These are phyloP conservation scores for Indri indri DNA, from an alignment of 2,113 vertebrate species.

Conservation along the genomic window DNA sequence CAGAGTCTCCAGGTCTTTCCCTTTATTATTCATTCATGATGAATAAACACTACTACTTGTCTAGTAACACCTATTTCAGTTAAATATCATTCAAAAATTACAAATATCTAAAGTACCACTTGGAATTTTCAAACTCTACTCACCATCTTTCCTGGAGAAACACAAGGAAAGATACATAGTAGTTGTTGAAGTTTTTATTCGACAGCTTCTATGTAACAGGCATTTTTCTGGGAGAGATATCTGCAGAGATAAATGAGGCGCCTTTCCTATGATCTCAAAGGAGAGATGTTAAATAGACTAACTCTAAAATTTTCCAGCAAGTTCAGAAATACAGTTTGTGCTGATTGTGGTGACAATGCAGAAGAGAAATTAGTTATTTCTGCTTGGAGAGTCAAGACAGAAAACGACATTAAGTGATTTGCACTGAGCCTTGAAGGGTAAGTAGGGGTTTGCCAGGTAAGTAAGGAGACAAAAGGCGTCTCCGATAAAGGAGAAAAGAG, in stretches of 20 bases:
- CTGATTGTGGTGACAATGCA: not conserved
- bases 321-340: not conserved
- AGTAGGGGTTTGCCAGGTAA: not conserved
- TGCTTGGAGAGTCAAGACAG: not conserved
- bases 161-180: not conserved
- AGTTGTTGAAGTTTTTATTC: not conserved
- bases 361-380: slow-evolving; percentile 10
- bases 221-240: not conserved
- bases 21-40: not conserved
- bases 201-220: not conserved
- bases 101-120: not conserved
- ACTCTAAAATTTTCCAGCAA: not conserved
- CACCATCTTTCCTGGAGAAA: not conserved
- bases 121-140: not conserved
- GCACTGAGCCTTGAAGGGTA: not conserved
- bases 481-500: not conserved
- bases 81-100: not conserved
- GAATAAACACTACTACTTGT: not conserved
- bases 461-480: not conserved
- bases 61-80: not conserved
- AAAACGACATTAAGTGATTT: not conserved
- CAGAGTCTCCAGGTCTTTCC: not conserved
- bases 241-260: not conserved
- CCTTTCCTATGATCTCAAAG: not conserved
- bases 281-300: not conserved